Evolutionary conservation across 2,797 vertebrate genomes (phyloP), one percentile per base, ranked within the genome.

Genomic region (Takifugu rubripes): DNA sequence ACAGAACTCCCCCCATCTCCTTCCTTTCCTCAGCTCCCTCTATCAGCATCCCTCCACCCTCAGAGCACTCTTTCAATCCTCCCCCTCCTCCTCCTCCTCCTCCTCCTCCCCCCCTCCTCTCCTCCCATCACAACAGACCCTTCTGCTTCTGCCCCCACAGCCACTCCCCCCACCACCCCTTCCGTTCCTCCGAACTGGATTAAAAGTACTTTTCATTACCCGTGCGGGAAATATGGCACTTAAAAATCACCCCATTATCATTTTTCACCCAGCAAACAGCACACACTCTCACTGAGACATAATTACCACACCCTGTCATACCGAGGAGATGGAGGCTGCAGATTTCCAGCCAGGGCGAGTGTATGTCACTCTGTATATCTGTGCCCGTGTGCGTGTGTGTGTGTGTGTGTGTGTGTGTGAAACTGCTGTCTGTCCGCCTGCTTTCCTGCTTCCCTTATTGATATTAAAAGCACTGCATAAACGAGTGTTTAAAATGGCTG

Each of bases 181-280:
- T 89, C 75, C 82, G 61, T 86, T 88, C 83, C 86, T 88, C 81
- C 83, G 79, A 86, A 90, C 85, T 83, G 88, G 88, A 90, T 91
- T 91, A 89, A 90, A 91, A 90, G 88, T 89, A 90, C 86, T 92
- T 91, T 90, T 90, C 89, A 91, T 91, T 91, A 90, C 87, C 87
- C 87, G 79, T 81, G 85, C 81, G 72, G 89, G 88, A 91, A 89
- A 90, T 90, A 90, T 88, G 87, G 90, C 91, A 91, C 89, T 91
- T 92, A 91, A 89, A 91, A 91, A 89, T 90, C 89, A 86, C 87
- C 88, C 89, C 89, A 90, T 92, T 91, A 91, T 91, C 88, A 91
- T 92, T 90, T 91, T 90, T 92, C 90, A 91, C 85, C 87, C 83
- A 72, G 86, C 88, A 89, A 90, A 90, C 89, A 89, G 88, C 89